These are phyloP conservation scores for Caretta caretta DNA, from an alignment of 2,113 vertebrate species.

Conservation along the genomic window DNA sequence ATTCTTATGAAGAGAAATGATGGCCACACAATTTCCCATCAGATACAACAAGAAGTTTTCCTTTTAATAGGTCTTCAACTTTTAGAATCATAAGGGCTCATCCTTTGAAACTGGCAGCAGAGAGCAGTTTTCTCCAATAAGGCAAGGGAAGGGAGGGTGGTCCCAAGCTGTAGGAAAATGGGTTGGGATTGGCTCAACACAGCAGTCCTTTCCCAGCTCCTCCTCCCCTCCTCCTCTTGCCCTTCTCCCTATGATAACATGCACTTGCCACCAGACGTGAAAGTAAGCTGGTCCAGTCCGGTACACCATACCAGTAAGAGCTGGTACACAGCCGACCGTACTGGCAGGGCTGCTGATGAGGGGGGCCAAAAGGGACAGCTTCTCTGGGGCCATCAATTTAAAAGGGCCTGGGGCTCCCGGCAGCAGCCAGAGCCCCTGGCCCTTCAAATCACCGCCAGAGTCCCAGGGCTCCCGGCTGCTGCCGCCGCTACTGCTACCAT, in stretches of 20 bases:
- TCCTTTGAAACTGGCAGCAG: not conserved
- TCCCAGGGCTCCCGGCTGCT: too few relatives aligned
- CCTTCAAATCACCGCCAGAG: too few relatives aligned
- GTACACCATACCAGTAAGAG: too few relatives aligned
- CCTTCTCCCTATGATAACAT: not conserved
- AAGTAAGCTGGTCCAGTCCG: too few relatives aligned
- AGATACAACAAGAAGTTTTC: not conserved
- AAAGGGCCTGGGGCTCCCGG: too few relatives aligned
- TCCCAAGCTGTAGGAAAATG: not conserved
- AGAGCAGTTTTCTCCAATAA: not conserved
- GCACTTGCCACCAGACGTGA: not conserved
- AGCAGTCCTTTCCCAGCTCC: not conserved
- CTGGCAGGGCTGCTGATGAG: too few relatives aligned
- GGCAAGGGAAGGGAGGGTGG: not conserved
- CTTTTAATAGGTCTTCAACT: not conserved
- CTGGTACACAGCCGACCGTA: too few relatives aligned
- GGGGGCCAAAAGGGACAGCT: too few relatives aligned
- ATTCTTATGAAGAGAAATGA: not conserved
- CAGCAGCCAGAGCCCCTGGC: too few relatives aligned
- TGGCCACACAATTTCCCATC: not conserved
- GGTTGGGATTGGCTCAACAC: rapidly evolving
- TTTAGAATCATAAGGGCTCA: not conserved
- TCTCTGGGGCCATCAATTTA: too few relatives aligned
- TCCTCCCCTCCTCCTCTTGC: not conserved
- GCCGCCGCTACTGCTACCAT: too few relatives aligned